Evolutionary conservation across 2,113 vertebrate species (phyloP), one percentile per base, ranked within the genome.

Genomic region (Psammodynastes pulverulentus): DNA sequence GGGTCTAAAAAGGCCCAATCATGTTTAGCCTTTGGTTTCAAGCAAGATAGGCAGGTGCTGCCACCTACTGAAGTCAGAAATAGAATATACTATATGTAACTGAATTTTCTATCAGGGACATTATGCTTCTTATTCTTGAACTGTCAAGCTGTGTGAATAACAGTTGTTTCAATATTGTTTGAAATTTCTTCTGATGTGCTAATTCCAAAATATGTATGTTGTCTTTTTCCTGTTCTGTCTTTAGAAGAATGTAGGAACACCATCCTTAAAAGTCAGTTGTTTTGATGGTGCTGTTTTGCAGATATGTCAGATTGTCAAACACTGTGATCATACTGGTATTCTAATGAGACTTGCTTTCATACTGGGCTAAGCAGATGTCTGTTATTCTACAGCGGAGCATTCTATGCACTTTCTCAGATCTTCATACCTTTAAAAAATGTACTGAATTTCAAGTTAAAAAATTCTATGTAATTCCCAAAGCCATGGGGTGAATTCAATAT

Each of bases 301-400:
- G 92, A 95, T 96, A 95, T 95, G 95, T 97, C 95, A 96, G 95
- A 96, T 97, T 93, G 92, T 95, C 94, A 96, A 93, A 96, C 91
- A 95, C 95, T 92, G 94, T 96, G 95, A 97, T 96, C 94, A 92
- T 95, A 95, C 94, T 96, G 96, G 96, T 94, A 92, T n/a, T 95
- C 94, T 96, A 96, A 96, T 96, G 88, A 93, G 96, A 5, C 91
- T 92, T 54, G 72, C 91, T 96, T 96, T 95, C 95, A 94, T 79
- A 94, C 62, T 49, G 92, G 54, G 85, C 92, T 97, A 95, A 93
- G 89, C 95, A 93, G 94, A 93, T 96, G 93, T 95, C 94, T 97
- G 45, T 96, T 95, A 89, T 92, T 94, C 21, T 96, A 88, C 95
- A 91, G 95, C 96, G 96, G 96, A 95, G 93, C 29, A 52, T 91